Evolutionary conservation across 2,113 vertebrate genomes (phyloP).

Genomic region (Hippocampus zosterae): DNA sequence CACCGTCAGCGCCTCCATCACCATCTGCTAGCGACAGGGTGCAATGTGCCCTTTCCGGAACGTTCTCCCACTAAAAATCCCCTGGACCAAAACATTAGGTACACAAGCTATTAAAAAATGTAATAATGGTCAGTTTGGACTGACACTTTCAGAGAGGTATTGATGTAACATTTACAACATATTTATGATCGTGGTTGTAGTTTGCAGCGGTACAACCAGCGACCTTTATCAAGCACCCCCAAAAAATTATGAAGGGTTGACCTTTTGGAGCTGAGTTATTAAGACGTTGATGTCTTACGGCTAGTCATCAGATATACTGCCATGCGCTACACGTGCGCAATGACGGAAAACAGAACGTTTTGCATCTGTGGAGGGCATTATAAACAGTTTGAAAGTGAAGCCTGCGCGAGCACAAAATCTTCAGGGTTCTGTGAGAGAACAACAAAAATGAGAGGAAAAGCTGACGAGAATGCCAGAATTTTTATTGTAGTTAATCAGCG

Average conservation of each 20-base stretch:
- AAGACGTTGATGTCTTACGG: background rate
- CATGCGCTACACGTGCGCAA: background rate
- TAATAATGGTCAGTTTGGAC: background rate
- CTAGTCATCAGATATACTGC: background rate
- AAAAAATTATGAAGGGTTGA: background rate
- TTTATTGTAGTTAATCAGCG: no score
- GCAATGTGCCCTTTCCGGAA: background rate
- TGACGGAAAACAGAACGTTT: background rate
- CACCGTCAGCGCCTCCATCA: background rate
- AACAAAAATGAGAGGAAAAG: background rate
- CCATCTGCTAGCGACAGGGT: background rate
- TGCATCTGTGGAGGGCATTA: background rate
- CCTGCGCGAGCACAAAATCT: background rate
- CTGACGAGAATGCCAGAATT: no score
- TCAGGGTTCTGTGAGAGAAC: background rate
- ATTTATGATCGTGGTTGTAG: background rate
- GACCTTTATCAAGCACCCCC: background rate
- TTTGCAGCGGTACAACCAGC: background rate
- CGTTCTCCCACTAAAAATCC: background rate
- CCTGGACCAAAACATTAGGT: background rate
- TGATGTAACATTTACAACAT: background rate
- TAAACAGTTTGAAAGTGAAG: background rate
- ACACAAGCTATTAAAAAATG: background rate
- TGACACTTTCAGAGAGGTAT: background rate
- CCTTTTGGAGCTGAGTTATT: background rate